Conservation (phyloP, 2,797 vertebrate genomes). For the Chrosomus eos region DNA sequence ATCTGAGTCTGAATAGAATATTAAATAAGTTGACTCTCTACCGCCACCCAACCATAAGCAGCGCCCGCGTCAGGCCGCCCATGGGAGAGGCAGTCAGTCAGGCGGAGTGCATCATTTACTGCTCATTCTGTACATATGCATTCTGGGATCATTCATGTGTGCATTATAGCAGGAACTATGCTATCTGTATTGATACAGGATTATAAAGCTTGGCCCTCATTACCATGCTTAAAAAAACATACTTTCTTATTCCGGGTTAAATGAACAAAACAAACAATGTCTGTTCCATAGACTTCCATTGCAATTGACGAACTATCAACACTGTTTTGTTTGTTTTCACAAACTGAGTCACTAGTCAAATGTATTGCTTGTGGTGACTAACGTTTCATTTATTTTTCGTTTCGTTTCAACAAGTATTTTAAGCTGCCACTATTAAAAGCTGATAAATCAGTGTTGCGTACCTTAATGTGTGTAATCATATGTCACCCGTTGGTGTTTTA, state of each 20-base stretch:
- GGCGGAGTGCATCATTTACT: conserved; percentile 56
- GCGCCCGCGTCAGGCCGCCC: conserved; percentile 48
- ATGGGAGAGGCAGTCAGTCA: conserved; percentile 65
- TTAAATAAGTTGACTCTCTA: conserved; percentile 68
- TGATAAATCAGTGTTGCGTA: conserved; percentile 9
- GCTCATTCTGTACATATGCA: conserved; percentile 28
- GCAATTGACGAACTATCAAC: not conserved
- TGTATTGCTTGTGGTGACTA: not conserved
- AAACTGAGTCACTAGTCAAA: not conserved
- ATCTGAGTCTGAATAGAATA: conserved; percentile 67
- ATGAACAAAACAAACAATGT: not conserved
- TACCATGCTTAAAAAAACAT: not conserved
- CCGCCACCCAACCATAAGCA: conserved; percentile 65
- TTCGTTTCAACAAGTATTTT: not conserved
- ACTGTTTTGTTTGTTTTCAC: not conserved
- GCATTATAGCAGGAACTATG: conserved; percentile 17
- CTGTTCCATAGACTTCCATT: not conserved
- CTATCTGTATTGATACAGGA: conserved; percentile 5
- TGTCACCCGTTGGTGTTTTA: conserved; percentile 32
- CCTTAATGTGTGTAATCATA: conserved; percentile 19
- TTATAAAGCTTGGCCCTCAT: not conserved
- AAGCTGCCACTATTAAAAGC: conserved; percentile 9
- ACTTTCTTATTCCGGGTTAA: not conserved
- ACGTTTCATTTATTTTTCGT: not conserved
- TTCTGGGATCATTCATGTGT: conserved; percentile 35